These are phyloP conservation scores for Galeopterus variegatus DNA, from an alignment of 2,113 vertebrate genomes.

Conservation along the genomic window DNA sequence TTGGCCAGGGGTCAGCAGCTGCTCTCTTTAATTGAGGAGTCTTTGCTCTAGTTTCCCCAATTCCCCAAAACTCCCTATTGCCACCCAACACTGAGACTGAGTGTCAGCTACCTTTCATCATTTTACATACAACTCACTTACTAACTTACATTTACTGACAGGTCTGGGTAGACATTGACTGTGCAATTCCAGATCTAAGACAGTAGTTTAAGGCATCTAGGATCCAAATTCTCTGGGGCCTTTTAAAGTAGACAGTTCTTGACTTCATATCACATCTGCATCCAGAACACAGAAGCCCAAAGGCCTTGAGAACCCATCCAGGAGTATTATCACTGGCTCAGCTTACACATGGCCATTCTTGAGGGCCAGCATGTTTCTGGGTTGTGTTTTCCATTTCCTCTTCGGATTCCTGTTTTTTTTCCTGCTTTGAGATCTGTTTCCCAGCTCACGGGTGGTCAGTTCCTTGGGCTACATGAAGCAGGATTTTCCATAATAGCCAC, in stretches of 20 bases:
- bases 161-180: neutral
- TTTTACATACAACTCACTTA: neutral
- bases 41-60: neutral
- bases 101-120: neutral
- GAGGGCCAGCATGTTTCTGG: neutral
- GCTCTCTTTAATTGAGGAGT: neutral
- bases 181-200: neutral
- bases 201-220: neutral
- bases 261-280: neutral
- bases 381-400: constrained; percentile 55
- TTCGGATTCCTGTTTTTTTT: constrained; percentile 17
- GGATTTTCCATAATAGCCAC: constrained; percentile 47
- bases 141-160: neutral
- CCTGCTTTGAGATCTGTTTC: constrained; percentile 35
- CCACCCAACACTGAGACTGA: neutral
- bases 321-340: neutral
- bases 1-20: neutral
- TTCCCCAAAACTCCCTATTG: neutral
- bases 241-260: neutral
- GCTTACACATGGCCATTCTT: neutral
- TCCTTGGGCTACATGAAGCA: constrained; percentile 29
- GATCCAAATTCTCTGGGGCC: neutral
- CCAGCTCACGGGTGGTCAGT: constrained; percentile 51
- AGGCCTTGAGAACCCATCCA: neutral
- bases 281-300: neutral